Evolutionary conservation across 2,797 vertebrate genomes (phyloP), one percentile per base, ranked within the genome.

Genomic region (Lagocephalus sceleratus): DNA sequence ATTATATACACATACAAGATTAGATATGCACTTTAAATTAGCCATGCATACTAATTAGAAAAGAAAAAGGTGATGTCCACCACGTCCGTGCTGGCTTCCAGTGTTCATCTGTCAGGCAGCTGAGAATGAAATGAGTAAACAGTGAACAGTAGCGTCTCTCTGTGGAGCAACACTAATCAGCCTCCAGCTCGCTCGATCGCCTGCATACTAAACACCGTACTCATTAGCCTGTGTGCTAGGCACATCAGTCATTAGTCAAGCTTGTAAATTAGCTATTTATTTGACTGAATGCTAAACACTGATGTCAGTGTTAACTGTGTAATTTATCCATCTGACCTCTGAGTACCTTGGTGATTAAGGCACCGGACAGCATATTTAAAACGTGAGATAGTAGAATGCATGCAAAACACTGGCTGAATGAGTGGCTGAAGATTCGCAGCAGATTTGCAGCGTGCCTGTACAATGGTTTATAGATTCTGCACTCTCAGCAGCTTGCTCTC

Each of bases 91-190:
- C 23, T 19, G 39, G 32, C 46, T 47, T 29, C 19, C 26, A 0
- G 47, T 17, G 35, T 23, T 38, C 29, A 5, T 63, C 39, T 39
- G 54, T 60, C 50, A 54, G 44, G 48, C 67, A 51, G 49, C 70
- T 68, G 75, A 82, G 76, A 68, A 84, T 76, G 75, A 84, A 73
- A 83, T 76, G 81, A 78, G 85, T 82, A 81, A 85, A 83, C 81
- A 76, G 75, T 47, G 23, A 87, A 85, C 78, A 81, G 69, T 51
- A 56, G 58, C n/a, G 57, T 77, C 60, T 79, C 85, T 83, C 82
- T 47, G 73, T 12, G 63, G 85, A 84, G 71, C 47, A 68, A 65
- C 54, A 66, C 81, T 83, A 86, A 88, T 84, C 79, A 83, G 85
- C 75, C 81, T 68, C 20, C 75, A 73, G 73, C 79, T 68, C 54